These are phyloP conservation scores for Drosophila nr. fundita DNA, from an alignment of 2,888 invertebrate species.

Conservation along the genomic window DNA sequence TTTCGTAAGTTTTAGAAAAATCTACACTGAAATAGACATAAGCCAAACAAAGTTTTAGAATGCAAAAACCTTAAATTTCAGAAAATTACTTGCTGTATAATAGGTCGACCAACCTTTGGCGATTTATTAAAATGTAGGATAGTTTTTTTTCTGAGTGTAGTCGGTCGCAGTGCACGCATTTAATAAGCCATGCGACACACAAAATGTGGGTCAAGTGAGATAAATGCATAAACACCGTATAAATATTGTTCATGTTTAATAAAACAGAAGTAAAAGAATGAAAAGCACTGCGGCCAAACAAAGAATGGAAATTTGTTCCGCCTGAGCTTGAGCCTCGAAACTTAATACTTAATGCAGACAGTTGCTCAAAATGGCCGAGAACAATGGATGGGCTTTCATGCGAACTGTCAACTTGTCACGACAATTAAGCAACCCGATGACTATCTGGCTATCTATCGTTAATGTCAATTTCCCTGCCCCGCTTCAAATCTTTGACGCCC, in stretches of 20 bases:
- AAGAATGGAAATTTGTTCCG: conserved; percentile 48
- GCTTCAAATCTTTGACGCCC: conserved; percentile 38
- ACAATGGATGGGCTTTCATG: conserved; percentile 78
- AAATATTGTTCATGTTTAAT: conserved; percentile 14
- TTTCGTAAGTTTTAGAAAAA: not conserved
- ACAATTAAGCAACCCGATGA: conserved; percentile 77
- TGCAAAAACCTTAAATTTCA: not conserved
- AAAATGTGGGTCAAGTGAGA: conserved; percentile 74
- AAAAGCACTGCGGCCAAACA: conserved; percentile 51
- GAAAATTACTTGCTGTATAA: not conserved
- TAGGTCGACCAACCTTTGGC: not conserved
- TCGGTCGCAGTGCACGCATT: conserved; percentile 34
- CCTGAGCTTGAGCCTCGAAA: conserved; percentile 21
- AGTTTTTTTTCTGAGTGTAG: not conserved
- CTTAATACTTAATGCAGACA: conserved; percentile 45
- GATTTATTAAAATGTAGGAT: not conserved
- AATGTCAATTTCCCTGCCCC: not conserved
- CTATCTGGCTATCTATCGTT: conserved; percentile 71
- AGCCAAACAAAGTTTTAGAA: not conserved
- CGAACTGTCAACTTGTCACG: conserved; percentile 80
- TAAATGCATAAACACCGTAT: conserved; percentile 60
- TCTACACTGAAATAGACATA: not conserved
- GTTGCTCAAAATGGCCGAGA: conserved; percentile 32
- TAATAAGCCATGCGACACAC: conserved; percentile 71
- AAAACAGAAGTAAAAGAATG: conserved; percentile 29